Base-by-base conservation (phyloP, 1,140 invertebrate genomes). In the Heliconius nattereri region DNA sequence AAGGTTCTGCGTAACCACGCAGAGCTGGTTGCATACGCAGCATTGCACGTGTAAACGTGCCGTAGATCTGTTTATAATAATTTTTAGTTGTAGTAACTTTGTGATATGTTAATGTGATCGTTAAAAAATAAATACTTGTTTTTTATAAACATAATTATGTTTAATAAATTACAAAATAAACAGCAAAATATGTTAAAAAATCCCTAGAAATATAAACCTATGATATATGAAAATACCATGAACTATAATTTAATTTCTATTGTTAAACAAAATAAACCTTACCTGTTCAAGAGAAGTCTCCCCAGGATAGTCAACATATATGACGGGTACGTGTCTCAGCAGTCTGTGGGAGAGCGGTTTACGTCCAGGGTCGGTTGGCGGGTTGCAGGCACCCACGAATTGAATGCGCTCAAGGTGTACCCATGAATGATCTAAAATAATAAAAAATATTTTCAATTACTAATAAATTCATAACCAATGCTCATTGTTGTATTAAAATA, bases 371-470 rank as follows among this genome's bases (percentile, higher is more conserved):
- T 99, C 99, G 32, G 99, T 99, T 0, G 99, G 99, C 54, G 99
- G 99, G 96, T 99, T 99, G 95, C 99, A 99, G 76, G 99, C 99
- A 29, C 99, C 99, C 40, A 99, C 99, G 95, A 99, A 99, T 93
- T 99, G 99, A 84, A 99, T 99, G 73, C 99, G 96, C 92, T 99
- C 99, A 85, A 99, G 95, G 72, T 97, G 97, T 0, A 99, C 99
- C 98, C 99, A 99, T 0, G 98, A 97, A 95, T 99, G 99, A 93
- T 99, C 99, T 94, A 32, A 32, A 32, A 32, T 32, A 32, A 29
- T 6, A 32, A 32, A 32, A 32, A 32, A 32, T 32, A 32, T 32
- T 32, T 32, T 32, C 32, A 32, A 32, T 32, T 32, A 32, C 32
- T 6, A 32, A 32, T 32, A 32, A 32, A 32, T 32, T 32, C 19